Evolutionary conservation across 2,888 invertebrate species (phyloP).

Genomic region (Sisyra nigra): DNA sequence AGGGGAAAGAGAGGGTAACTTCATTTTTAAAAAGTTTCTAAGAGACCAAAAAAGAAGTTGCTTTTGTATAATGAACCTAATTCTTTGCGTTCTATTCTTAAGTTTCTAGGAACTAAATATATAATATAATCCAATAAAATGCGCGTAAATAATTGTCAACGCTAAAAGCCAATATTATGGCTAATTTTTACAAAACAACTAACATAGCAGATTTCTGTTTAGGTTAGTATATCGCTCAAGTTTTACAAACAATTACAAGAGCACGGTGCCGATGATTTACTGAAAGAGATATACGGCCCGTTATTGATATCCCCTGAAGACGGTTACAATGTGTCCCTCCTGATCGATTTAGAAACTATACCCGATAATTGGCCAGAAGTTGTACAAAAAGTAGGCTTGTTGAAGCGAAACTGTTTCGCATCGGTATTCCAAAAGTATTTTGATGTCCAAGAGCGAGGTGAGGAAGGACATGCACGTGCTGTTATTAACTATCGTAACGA

Average conservation of each 20-base stretch:
- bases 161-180: too few species aligned
- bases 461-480: conserved; percentile 81
- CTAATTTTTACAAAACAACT: too few species aligned
- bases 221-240: conserved; percentile 97
- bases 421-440: conserved; percentile 99
- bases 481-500: conserved; percentile 98
- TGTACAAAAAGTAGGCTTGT: conserved; percentile 81
- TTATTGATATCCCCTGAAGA: conserved; percentile 73
- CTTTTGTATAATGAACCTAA: too few species aligned
- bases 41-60: too few species aligned
- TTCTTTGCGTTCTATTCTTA: too few species aligned
- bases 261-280: conserved; percentile 93
- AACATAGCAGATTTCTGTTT: conserved; percentile 17
- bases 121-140: too few species aligned
- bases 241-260: conserved; percentile 97
- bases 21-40: too few species aligned
- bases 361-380: conserved; percentile 78
- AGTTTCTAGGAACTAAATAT: too few species aligned
- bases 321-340: conserved; percentile 90
- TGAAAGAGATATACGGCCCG: conserved; percentile 82
- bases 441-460: conserved; percentile 88
- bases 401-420: conserved; percentile 98
- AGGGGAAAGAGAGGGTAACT: too few species aligned
- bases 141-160: not conserved
- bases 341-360: conserved; percentile 84